A percentile compares a stretch with the other conserved stretches of the same genome.
Conservation (phyloP, 2,888 invertebrate species). For the Rotaria magnacalcarata region DNA sequence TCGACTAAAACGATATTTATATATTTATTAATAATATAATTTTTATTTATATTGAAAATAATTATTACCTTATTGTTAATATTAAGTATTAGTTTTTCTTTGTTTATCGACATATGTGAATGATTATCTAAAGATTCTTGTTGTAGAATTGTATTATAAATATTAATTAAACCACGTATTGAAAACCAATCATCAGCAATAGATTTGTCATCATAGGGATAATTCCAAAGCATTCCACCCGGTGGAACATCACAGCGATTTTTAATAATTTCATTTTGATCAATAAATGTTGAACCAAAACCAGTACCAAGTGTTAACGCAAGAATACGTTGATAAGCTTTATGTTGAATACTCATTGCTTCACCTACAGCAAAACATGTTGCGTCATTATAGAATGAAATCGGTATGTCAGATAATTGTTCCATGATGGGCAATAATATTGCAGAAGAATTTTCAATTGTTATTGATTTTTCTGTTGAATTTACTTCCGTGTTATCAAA, state of each 20-base stretch:
- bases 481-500: background rate
- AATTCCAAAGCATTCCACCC: background rate
- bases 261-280: background rate
- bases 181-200: slow-evolving; percentile 25
- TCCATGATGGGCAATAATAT: background rate
- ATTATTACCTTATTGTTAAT: too few species aligned
- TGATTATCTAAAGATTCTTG: background rate
- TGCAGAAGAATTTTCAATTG: background rate
- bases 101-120: background rate
- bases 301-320: slow-evolving; percentile 28
- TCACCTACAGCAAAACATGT: background rate
- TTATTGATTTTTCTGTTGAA: background rate
- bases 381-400: slow-evolving; percentile 19
- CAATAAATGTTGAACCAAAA: slow-evolving; percentile 32
- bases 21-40: too few species aligned
- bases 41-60: too few species aligned
- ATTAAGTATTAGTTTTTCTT: background rate
- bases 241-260: background rate
- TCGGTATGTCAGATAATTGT: background rate
- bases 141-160: background rate
- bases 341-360: background rate
- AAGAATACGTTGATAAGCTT: slow-evolving; percentile 1
- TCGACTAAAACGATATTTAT: too few species aligned
- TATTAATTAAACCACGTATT: slow-evolving; percentile 12
- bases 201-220: background rate